Percentiles rank a stretch among this genome's conserved stretches.
Conservation (phyloP, 2,888 invertebrate species). For the Sphaerophoria taeniata region DNA sequence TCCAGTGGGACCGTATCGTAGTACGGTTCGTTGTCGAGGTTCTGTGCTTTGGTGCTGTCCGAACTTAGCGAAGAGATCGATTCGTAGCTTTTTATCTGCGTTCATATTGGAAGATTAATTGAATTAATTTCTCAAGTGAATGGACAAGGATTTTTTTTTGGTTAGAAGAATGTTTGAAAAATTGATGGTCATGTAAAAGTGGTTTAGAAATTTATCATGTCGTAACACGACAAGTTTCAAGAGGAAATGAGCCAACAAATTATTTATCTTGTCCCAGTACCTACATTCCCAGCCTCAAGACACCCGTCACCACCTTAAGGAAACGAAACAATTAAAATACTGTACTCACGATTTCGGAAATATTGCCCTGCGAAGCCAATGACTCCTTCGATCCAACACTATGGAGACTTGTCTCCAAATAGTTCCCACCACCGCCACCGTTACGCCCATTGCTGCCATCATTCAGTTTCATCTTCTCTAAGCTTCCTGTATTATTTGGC, state of each 20-base stretch:
- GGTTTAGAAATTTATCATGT: too few species aligned
- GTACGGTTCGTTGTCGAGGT: conserved; percentile 87
- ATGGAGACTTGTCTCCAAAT: conserved; percentile 76
- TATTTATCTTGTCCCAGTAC: not conserved
- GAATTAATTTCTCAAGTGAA: conserved; percentile 21
- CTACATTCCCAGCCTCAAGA: too few species aligned
- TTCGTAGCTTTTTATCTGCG: conserved; percentile 87
- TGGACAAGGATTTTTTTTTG: conserved; percentile 13
- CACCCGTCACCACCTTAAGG: not conserved
- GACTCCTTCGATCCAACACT: conserved; percentile 83
- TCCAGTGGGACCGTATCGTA: conserved; percentile 89
- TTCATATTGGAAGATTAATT: conserved; percentile 9
- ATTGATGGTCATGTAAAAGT: not conserved
- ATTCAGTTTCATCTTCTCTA: conserved; percentile 79
- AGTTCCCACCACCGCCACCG: conserved; percentile 43
- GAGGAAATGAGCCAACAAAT: not conserved
- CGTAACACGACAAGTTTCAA: too few species aligned
- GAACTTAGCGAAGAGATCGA: conserved; percentile 87
- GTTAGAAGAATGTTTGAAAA: not conserved
- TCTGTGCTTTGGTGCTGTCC: conserved; percentile 84
- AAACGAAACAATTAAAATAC: not conserved
- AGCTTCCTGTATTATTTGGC: conserved; percentile 77
- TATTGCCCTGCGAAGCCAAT: conserved; percentile 82
- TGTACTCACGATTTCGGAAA: conserved; percentile 80
- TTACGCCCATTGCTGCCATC: conserved; percentile 66